Evolutionary conservation across 2,888 invertebrate species (phyloP).

Genomic region (Sialis lutaria): DNA sequence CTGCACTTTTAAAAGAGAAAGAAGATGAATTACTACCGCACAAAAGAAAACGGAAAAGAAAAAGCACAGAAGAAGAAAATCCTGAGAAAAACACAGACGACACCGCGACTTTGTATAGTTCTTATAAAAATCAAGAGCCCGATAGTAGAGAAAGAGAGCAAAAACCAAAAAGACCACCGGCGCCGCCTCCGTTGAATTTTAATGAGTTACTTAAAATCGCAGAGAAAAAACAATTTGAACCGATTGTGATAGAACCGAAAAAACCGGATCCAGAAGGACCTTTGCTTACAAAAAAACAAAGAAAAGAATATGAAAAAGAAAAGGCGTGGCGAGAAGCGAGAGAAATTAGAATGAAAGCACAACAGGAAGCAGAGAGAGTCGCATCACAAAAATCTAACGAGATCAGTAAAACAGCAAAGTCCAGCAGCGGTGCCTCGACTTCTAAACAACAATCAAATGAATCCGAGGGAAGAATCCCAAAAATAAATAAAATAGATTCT

Average conservation of each 20-base stretch:
- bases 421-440: constrained; percentile 3
- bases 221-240: constrained; percentile 67
- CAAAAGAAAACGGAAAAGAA: constrained; percentile 35
- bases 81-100: constrained; percentile 15
- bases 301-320: constrained; percentile 53
- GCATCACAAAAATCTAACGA: constrained; percentile 3
- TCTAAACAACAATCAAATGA: constrained; percentile 10
- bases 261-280: constrained; percentile 40
- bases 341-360: constrained; percentile 18
- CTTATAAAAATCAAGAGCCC: constrained; percentile 15
- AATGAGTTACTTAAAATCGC: constrained; percentile 63
- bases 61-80: constrained; percentile 15
- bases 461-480: constrained; percentile 11
- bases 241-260: constrained; percentile 41
- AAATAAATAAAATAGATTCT: not conserved
- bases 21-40: constrained; percentile 56
- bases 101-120: constrained; percentile 11
- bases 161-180: constrained; percentile 33
- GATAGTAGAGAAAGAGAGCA: constrained; percentile 27
- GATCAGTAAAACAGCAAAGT: not conserved
- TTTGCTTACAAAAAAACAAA: constrained; percentile 66
- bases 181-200: constrained; percentile 65
- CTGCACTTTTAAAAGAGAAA: constrained; percentile 51
- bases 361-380: constrained; percentile 6
- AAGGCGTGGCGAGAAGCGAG: constrained; percentile 42